phyloP scores from a whole-genome alignment of 1,140 invertebrate genomes.

The Microplitis demolitor region DNA sequence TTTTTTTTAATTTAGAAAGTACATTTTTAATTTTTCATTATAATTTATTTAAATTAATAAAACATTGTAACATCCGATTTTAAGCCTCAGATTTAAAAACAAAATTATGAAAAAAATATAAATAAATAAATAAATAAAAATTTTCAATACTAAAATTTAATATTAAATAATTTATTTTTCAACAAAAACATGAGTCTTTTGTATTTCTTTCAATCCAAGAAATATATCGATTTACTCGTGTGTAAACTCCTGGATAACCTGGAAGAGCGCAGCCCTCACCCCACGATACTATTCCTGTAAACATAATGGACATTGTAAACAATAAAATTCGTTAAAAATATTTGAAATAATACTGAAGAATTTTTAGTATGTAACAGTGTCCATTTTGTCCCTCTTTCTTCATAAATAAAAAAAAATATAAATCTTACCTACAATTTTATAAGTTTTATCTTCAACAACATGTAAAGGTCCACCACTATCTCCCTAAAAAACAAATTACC shows the following conservation, averaged over 20 bases:
- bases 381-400: not conserved
- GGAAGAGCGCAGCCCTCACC: conserved; percentile 80
- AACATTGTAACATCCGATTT: too few species aligned
- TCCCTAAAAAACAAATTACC: conserved; percentile 54
- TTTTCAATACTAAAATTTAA: too few species aligned
- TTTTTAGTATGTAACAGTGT: too few species aligned
- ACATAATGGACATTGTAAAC: too few species aligned
- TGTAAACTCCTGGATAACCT: conserved; percentile 85
- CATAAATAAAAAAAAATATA: not conserved
- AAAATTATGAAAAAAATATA: not conserved
- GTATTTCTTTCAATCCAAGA: conserved; percentile 75
- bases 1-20: too few species aligned
- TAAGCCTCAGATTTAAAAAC: too few species aligned
- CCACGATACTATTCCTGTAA: conserved; percentile 75
- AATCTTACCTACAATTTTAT: conserved; percentile 63
- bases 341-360: too few species aligned
- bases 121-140: conserved; percentile 17
- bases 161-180: not conserved
- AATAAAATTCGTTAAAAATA: too few species aligned
- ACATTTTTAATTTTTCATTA: too few species aligned
- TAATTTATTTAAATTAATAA: too few species aligned
- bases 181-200: conserved; percentile 71
- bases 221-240: conserved; percentile 76
- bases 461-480: conserved; percentile 73
- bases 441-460: conserved; percentile 53